phyloP scores from a whole-genome alignment of 2,113 vertebrate genomes.

The Brachyistius frenatus region DNA sequence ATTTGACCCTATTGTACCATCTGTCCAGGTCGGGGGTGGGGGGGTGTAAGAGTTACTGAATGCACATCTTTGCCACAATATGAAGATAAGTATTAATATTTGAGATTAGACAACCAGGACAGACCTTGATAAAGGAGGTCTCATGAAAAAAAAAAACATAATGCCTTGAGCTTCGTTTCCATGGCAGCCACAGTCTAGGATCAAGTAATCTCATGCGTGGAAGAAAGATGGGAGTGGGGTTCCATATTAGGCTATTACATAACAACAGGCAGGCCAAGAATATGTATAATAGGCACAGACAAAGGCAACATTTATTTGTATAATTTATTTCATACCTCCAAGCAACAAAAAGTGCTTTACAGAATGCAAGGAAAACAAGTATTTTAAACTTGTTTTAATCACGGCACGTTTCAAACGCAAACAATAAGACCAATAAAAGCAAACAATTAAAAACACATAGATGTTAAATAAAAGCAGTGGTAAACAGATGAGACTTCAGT shows the following conservation, averaged over 20 bases:
- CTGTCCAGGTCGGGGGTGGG: not conserved
- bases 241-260: slow-evolving; percentile 33
- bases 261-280: slow-evolving; percentile 29
- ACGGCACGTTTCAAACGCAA: no score
- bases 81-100: not conserved
- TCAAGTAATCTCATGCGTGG: slow-evolving; percentile 35
- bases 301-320: no score
- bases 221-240: slow-evolving; percentile 25
- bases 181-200: slow-evolving; percentile 39
- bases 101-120: slow-evolving; percentile 8
- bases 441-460: no score
- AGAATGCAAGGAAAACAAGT: no score
- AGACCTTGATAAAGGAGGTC: slow-evolving; percentile 2
- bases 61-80: not conserved
- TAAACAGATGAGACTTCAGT: no score
- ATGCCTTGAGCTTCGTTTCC: slow-evolving; percentile 31
- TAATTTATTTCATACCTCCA: no score
- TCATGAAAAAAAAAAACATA: slow-evolving; percentile 13
- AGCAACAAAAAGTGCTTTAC: no score
- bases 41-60: not conserved
- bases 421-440: no score
- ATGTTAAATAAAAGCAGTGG: no score
- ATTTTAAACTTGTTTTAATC: no score
- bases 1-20: not conserved
- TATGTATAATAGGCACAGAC: not conserved